Conservation (phyloP, 2,797 vertebrate species). For the Hypotaenidia philippensis region DNA sequence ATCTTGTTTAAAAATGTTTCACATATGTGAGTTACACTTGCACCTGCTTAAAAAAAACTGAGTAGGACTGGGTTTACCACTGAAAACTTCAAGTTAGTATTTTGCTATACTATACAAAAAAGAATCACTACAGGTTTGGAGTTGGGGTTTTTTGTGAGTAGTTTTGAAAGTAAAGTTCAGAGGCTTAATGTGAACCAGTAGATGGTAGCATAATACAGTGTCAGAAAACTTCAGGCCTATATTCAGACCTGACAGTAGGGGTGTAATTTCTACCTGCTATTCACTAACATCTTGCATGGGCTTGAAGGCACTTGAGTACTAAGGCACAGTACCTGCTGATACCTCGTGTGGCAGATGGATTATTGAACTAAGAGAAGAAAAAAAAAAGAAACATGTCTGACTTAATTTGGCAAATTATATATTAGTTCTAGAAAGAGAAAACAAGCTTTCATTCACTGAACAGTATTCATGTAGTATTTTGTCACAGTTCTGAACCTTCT, state of each 20-base stretch:
- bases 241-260: background rate
- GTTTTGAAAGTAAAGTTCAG: background rate
- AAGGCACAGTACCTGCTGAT: background rate
- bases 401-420: background rate
- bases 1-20: background rate
- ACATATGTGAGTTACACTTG: background rate
- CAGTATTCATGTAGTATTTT: background rate
- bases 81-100: background rate
- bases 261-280: background rate
- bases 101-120: background rate
- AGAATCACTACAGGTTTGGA: no score
- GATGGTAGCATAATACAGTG: slow-evolving; percentile 56
- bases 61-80: background rate
- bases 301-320: background rate
- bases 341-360: background rate
- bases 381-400: background rate
- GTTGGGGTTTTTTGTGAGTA: background rate
- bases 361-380: background rate
- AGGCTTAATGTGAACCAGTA: background rate
- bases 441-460: background rate
- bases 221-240: background rate
- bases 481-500: background rate
- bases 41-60: background rate
- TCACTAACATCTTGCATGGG: slow-evolving; percentile 2
- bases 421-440: background rate